Conservation (phyloP, 1,140 invertebrate species). For the Trachymyrmex septentrionalis region DNA sequence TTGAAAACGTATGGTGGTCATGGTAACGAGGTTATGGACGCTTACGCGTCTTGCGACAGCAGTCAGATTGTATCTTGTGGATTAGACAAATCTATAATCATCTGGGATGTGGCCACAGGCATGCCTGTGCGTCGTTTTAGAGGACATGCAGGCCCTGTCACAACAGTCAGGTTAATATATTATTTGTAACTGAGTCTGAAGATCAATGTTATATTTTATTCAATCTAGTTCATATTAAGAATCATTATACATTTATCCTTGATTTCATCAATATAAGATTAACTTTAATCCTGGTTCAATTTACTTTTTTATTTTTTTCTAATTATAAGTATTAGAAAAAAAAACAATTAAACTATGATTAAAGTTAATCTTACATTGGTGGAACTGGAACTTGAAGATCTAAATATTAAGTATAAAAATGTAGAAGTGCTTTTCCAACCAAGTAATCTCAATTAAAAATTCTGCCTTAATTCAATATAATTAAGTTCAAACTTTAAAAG, state of each 20-base stretch:
- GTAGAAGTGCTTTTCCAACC: not conserved
- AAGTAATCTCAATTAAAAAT: not conserved
- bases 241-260: not conserved
- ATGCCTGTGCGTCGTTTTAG: constrained; percentile 93
- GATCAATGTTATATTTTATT: no score
- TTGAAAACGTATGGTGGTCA: constrained; percentile 98
- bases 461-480: not conserved
- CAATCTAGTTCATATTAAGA: not conserved
- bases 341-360: no score
- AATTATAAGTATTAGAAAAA: no score
- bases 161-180: constrained; percentile 89
- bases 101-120: constrained; percentile 96
- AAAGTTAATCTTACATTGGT: no score
- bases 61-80: constrained; percentile 95
- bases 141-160: constrained; percentile 95
- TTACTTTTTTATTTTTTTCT: no score
- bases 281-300: no score
- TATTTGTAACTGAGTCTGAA: not conserved
- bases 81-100: constrained; percentile 94
- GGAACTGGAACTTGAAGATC: no score
- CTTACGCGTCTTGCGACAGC: constrained; percentile 96
- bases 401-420: not conserved
- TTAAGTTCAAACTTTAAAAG: not conserved
- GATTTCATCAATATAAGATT: no score
- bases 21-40: constrained; percentile 98